Evolutionary conservation across 2,113 vertebrate genomes (phyloP).

Genomic region (Eira barbara): DNA sequence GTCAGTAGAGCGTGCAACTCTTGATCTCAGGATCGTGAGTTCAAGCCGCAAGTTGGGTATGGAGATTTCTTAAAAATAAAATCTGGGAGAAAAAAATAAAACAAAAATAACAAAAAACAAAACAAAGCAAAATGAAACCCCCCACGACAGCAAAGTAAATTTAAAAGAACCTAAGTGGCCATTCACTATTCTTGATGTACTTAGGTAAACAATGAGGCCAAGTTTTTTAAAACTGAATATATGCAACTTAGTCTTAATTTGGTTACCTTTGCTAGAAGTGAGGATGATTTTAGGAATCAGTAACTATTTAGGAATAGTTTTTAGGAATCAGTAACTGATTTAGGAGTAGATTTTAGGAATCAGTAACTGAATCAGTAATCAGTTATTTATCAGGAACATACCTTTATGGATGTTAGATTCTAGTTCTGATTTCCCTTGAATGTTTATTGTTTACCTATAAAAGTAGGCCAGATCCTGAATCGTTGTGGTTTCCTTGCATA

Average conservation of each 20-base stretch:
- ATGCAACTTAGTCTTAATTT: neutral
- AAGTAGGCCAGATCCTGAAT: neutral
- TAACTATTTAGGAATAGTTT: too few species aligned
- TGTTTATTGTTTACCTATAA: neutral
- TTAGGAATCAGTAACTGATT: too few species aligned
- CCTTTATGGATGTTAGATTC: neutral
- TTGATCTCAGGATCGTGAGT: neutral
- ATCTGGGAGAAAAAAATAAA: neutral
- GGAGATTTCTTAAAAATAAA: neutral
- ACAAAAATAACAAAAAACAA: neutral
- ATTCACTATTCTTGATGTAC: neutral
- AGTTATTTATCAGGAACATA: neutral
- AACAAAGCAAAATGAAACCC: too few species aligned
- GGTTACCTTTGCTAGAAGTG: neutral
- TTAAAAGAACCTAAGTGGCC: neutral
- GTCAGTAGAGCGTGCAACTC: neutral
- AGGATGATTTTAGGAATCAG: neutral
- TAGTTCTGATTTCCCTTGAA: neutral
- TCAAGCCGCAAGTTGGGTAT: neutral
- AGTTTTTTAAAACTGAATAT: neutral
- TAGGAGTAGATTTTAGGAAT: too few species aligned
- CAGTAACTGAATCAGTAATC: too few species aligned
- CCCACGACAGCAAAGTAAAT: neutral
- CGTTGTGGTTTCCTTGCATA: neutral
- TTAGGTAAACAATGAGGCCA: neutral